Evolutionary conservation across 2,797 vertebrate species (phyloP), one percentile per base, ranked within the genome.

Genomic region (Scarus forsteni): DNA sequence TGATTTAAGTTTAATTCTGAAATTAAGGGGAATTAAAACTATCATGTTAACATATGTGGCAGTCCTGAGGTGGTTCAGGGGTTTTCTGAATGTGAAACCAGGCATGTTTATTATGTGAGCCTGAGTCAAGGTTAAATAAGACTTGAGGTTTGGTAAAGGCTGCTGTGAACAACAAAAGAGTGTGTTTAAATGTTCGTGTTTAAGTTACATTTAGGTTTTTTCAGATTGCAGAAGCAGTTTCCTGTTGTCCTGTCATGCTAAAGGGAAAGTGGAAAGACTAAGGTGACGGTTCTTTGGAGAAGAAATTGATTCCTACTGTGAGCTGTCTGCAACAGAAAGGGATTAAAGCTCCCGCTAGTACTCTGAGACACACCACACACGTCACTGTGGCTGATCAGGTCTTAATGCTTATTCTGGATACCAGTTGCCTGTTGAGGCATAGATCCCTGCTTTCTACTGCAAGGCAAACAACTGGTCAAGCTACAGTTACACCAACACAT

Each of bases 381-480:
- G 85, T 84, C 83, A 84, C 71, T 46, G 75, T 71, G 79, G 80
- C 84, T 90, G 89, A 92, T 90, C 79, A 90, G 82, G 77, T 84
- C 81, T 83, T 91, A 90, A 85, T 82, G 73, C 85, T 66, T 88
- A 85, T 85, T 92, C 79, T 87, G 81, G 82, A 89, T 73, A 85
- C 70, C 36, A 73, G 68, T 67, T 76, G 60, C 56, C 73, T 79
- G 79, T 50, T 78, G 57, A 77, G 55, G 39, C 54, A 62, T n/a
- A 50, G 65, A 50, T 69, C 57, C 15, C 73, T 55, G 48, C 60
- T 62, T 77, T 54, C 61, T 76, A 60, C 36, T 49, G 45, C 18
- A 68, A 48, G 60, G 34, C 55, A 34, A 70, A 44, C 10, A 34
- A 73, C 52, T 49, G 63, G 53, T 57, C 39, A 62, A 63, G 49